Conservation (phyloP, 2,888 invertebrate genomes). For the Ichneumon xanthorius region DNA sequence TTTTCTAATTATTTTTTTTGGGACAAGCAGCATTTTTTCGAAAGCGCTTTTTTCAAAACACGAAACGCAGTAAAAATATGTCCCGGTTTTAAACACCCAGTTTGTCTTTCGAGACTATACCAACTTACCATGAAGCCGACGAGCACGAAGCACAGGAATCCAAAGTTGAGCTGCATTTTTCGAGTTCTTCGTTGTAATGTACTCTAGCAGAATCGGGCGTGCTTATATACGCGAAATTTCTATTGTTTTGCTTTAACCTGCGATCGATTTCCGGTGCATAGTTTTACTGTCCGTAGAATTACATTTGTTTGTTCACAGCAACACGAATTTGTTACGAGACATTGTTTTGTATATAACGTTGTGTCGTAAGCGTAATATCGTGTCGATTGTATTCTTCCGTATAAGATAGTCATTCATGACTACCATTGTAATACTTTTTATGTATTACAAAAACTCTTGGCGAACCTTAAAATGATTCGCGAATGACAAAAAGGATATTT, state of each 20-base stretch:
- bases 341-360: no score
- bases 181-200: background rate
- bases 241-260: background rate
- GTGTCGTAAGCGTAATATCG: no score
- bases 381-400: background rate
- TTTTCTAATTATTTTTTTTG: background rate
- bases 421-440: background rate
- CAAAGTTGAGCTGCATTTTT: background rate
- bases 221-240: background rate
- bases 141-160: background rate
- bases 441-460: background rate
- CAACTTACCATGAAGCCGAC: conserved; percentile 4
- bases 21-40: background rate
- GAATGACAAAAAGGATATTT: background rate
- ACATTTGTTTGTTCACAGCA: no score
- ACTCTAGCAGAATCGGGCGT: background rate
- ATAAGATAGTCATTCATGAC: background rate
- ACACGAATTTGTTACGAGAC: no score
- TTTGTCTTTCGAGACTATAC: background rate
- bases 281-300: no score
- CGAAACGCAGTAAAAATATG: background rate
- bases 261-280: background rate
- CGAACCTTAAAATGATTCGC: background rate
- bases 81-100: background rate
- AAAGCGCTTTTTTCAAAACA: background rate